phyloP scores from a whole-genome alignment of 1,140 invertebrate genomes.

The Bombyx mori region DNA sequence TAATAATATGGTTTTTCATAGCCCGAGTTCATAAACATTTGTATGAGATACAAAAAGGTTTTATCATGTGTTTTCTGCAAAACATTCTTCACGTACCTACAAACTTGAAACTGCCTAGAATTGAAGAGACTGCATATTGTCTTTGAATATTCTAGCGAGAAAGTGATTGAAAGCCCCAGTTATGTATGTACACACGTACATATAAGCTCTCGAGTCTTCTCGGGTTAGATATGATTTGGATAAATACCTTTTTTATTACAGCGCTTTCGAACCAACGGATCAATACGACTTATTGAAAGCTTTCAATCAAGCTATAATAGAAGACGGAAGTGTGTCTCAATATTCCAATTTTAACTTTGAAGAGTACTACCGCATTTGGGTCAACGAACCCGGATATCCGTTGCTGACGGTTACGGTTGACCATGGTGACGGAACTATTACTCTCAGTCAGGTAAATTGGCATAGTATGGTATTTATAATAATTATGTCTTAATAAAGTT shows the following conservation, averaged over 20 bases:
- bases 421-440: slow-evolving; percentile 48
- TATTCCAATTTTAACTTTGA: slow-evolving; percentile 42
- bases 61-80: no score
- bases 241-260: slow-evolving; percentile 26
- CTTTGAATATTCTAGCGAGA: no score
- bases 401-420: slow-evolving; percentile 73
- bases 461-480: not conserved
- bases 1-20: no score
- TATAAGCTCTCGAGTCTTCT: no score
- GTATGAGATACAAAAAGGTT: no score
- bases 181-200: no score
- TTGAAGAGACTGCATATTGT: no score
- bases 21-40: no score
- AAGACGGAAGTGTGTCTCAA: slow-evolving; percentile 32
- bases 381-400: slow-evolving; percentile 82
- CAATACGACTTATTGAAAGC: slow-evolving; percentile 76
- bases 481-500: not conserved
- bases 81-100: no score
- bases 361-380: slow-evolving; percentile 68
- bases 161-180: no score
- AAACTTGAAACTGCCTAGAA: no score
- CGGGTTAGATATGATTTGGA: no score
- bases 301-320: slow-evolving; percentile 70
- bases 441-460: slow-evolving; percentile 64
- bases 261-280: slow-evolving; percentile 71